These are phyloP conservation scores for Hylaea fasciaria DNA, from an alignment of 2,888 invertebrate species.

Conservation along the genomic window DNA sequence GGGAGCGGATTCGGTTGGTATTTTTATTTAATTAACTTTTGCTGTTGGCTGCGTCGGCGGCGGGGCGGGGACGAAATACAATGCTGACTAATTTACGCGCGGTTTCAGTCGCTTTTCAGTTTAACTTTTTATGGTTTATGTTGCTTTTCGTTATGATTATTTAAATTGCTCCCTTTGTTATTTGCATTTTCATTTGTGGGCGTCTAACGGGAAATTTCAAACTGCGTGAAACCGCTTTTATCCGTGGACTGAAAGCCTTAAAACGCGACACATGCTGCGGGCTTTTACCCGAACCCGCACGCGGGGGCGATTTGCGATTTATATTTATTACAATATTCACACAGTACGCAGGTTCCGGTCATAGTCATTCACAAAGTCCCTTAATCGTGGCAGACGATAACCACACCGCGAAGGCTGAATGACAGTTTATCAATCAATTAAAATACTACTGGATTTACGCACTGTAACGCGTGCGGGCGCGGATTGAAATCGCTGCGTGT, in stretches of 20 bases:
- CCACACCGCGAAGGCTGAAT: too few relatives aligned
- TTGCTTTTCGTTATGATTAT: conserved; percentile 58
- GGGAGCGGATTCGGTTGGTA: conserved; percentile 69
- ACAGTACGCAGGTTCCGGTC: too few relatives aligned
- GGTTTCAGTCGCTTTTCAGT: conserved; percentile 65
- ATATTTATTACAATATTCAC: too few relatives aligned
- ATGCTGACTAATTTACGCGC: conserved; percentile 75
- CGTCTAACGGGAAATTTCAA: conserved; percentile 1
- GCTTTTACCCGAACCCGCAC: too few relatives aligned
- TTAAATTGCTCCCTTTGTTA: conserved; percentile 44
- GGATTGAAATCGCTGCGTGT: too few relatives aligned
- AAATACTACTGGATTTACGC: too few relatives aligned
- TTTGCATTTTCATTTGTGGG: conserved; percentile 9
- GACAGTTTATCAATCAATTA: too few relatives aligned
- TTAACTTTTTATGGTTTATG: conserved; percentile 58
- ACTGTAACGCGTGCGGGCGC: too few relatives aligned
- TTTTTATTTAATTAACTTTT: conserved; percentile 60
- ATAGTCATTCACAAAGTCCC: too few relatives aligned
- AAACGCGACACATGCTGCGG: too few relatives aligned
- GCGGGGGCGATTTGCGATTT: too few relatives aligned
- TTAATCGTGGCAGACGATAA: too few relatives aligned
- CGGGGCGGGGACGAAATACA: conserved; percentile 58
- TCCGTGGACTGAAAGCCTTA: background rate
- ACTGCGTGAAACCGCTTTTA: conserved; percentile 30
- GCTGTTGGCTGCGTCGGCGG: conserved; percentile 34